phyloP scores from a whole-genome alignment of 2,113 vertebrate genomes.

The Larimichthys crocea region DNA sequence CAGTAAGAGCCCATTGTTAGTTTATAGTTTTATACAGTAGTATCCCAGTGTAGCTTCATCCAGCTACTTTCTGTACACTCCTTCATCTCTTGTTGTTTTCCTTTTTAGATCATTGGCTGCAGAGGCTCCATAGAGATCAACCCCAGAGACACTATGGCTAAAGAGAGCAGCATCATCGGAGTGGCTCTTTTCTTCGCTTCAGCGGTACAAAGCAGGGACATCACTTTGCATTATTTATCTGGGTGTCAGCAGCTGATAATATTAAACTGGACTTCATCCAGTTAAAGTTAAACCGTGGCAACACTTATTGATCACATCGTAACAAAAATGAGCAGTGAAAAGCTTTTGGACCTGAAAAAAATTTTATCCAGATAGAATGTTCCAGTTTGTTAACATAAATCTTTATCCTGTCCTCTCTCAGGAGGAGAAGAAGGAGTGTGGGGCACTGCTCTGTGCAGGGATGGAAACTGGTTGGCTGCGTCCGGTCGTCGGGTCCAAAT shows the following conservation, averaged over 20 bases:
- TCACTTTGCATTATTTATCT: neutral
- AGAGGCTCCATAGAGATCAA: constrained; percentile 91
- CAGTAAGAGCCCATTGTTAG: neutral
- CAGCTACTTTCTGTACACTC: too few relatives aligned
- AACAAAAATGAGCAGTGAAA: neutral
- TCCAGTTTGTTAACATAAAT: neutral
- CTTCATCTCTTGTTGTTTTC: neutral
- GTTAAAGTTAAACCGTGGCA: neutral
- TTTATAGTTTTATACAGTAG: neutral
- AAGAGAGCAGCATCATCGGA: constrained; percentile 90
- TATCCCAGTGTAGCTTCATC: neutral
- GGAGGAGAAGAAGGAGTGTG: constrained; percentile 70
- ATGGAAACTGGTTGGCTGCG: constrained; percentile 74
- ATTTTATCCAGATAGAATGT: neutral
- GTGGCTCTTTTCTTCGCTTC: constrained; percentile 82
- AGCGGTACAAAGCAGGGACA: constrained; percentile 80
- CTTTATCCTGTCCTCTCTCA: constrained; percentile 7
- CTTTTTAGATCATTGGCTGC: constrained; percentile 88
- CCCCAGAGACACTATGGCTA: constrained; percentile 91
- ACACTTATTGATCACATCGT: neutral
- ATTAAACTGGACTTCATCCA: too few relatives aligned
- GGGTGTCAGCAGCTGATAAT: too few relatives aligned
- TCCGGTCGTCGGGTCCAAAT: constrained; percentile 60
- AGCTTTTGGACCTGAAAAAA: neutral
- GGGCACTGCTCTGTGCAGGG: constrained; percentile 59